A percentile compares a stretch with the other conserved stretches of the same genome.
phyloP scores from a whole-genome alignment of 1,140 invertebrate species.

The Neodiprion lecontei region DNA sequence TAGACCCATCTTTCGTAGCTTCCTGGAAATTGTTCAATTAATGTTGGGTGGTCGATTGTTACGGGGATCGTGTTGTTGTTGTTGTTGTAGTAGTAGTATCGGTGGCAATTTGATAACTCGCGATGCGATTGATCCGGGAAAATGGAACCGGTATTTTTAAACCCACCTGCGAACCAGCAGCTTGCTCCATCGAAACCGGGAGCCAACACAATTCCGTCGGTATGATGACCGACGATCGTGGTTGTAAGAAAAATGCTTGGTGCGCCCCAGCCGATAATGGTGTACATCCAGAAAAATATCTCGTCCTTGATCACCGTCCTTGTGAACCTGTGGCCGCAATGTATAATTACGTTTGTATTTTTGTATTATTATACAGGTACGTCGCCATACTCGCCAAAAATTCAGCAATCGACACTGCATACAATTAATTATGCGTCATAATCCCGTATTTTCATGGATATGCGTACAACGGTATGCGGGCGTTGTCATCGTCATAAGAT shows the following conservation, averaged over 20 bases:
- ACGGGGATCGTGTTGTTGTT: not conserved
- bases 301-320: conserved; percentile 52
- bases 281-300: conserved; percentile 62
- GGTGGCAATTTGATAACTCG: not conserved
- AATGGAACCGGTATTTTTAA: not conserved
- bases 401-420: too few relatives aligned
- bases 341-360: too few relatives aligned
- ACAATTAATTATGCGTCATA: too few relatives aligned
- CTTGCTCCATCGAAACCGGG: conserved; percentile 64
- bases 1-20: conserved; percentile 65
- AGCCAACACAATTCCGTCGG: conserved; percentile 61
- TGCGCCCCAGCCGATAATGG: conserved; percentile 65
- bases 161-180: conserved; percentile 71
- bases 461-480: too few relatives aligned
- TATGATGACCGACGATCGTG: conserved; percentile 61
- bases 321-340: conserved; percentile 39
- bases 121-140: not conserved
- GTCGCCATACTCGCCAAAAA: too few relatives aligned
- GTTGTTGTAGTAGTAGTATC: conserved; percentile 9
- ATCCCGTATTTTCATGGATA: too few relatives aligned
- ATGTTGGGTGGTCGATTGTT: not conserved
- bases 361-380: too few relatives aligned
- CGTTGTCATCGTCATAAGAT: too few relatives aligned
- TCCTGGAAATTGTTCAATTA: conserved; percentile 54
- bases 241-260: conserved; percentile 63